These are phyloP conservation scores for Sciurus niger DNA, from an alignment of 2,113 vertebrate genomes.

Conservation along the genomic window DNA sequence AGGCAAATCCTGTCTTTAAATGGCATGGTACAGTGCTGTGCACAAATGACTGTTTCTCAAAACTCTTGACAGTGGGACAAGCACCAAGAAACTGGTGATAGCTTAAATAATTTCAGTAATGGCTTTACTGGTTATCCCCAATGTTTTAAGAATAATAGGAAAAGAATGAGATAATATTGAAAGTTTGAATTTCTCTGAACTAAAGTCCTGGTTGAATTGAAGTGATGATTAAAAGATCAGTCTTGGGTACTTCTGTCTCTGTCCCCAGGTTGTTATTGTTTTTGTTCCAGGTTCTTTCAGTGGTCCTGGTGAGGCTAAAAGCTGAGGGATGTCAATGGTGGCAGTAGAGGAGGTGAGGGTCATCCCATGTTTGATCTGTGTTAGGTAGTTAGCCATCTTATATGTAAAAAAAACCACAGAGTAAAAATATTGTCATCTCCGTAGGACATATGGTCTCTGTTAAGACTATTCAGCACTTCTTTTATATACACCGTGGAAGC, in stretches of 20 bases:
- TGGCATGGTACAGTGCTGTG: conserved; percentile 68
- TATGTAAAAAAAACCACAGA: background rate
- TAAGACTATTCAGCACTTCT: background rate
- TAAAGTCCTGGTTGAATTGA: conserved; percentile 75
- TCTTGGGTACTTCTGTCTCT: conserved; percentile 51
- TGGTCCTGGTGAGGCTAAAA: background rate
- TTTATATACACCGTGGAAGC: background rate
- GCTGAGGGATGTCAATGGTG: background rate
- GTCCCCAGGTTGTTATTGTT: background rate
- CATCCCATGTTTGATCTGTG: background rate
- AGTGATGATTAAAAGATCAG: conserved; percentile 75
- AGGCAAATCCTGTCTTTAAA: conserved; percentile 77
- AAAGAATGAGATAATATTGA: conserved; percentile 72
- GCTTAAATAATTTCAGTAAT: conserved; percentile 79
- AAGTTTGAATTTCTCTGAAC: conserved; percentile 74
- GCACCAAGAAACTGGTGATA: conserved; percentile 67
- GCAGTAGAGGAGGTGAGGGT: background rate
- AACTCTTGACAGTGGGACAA: conserved; percentile 67
- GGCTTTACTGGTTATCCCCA: conserved; percentile 69
- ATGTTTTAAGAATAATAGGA: conserved; percentile 73
- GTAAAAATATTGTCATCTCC: background rate
- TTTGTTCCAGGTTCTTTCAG: background rate
- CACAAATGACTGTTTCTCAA: conserved; percentile 76
- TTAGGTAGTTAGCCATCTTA: background rate
- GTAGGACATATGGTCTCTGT: background rate